Base-by-base conservation (phyloP, 1,140 invertebrate species). In the Trachymyrmex septentrionalis region DNA sequence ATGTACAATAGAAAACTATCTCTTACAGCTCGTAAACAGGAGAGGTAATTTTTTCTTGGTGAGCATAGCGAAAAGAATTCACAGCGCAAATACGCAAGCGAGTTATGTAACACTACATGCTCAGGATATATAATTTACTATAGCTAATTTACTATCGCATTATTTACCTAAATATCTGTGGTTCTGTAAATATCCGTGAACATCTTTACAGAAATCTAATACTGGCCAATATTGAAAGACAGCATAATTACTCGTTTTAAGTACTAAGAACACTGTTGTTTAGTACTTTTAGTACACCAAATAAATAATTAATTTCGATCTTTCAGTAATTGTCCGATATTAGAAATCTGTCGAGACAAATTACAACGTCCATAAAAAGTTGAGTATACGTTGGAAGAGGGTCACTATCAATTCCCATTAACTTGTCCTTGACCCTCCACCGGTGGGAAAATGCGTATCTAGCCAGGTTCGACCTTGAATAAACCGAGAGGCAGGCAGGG, bases 361-460 rank as follows among this genome's bases (percentile, higher is more conserved):
- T 59, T 38, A 30, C 59, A 3, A 16, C 0, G 19, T 48, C 3
- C 3, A 66, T 30, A 21, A 30, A 78, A 71, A n/a, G 3, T 3
- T 24, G 14, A 27, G 38, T 30, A 4, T 67, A 16, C n/a, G 19
- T 34, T 38, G 38, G 3, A 57, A 30, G 2, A 9, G 2, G 14
- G 27, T 81, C 48, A 6, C n/a, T 80, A 67, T 38, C 19, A 63
- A 64, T 30, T 10, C 16, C 1, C 19, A 66, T 55, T 44, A 9
- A 80, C 53, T 30, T 21, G 61, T 67, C 27, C 14, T 34, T 14
- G 27, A 67, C 27, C n/a, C n/a, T 27, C 19, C 12, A 3, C 7
- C n/a, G 21, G 9, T n/a, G 12, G n/a, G n/a, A 80, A 80, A 67
- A 80, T 38, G 48, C 14, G n/a, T 21, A 38, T 69, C 4, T 57